Percentiles rank a stretch among this genome's conserved stretches.
phyloP scores from a whole-genome alignment of 2,888 invertebrate species.

The Brachynemurus nebulosus region DNA sequence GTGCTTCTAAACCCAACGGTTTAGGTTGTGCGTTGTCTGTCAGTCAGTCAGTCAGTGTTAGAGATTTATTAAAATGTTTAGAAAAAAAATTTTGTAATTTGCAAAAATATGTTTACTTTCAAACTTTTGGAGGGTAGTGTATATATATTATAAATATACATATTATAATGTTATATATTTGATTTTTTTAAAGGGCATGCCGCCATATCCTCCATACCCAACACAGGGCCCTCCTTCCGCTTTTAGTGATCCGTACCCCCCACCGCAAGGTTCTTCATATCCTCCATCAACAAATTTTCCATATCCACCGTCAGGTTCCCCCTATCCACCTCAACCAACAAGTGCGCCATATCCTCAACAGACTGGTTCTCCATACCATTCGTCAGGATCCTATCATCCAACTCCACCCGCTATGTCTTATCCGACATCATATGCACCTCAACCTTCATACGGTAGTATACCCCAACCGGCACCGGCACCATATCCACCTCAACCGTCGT shows the following conservation, averaged over 20 bases:
- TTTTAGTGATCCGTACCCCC: slow-evolving; percentile 16
- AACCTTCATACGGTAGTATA: slow-evolving; percentile 5
- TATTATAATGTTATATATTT: too few relatives aligned
- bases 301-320: slow-evolving; percentile 9
- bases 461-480: slow-evolving; percentile 12
- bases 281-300: slow-evolving; percentile 11
- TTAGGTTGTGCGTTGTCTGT: too few relatives aligned
- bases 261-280: slow-evolving; percentile 11
- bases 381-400: slow-evolving; percentile 3
- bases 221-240: slow-evolving; percentile 27
- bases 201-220: slow-evolving; percentile 31
- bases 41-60: too few relatives aligned
- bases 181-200: slow-evolving; percentile 7
- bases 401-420: slow-evolving; percentile 8
- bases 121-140: too few relatives aligned
- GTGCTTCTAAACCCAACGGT: too few relatives aligned
- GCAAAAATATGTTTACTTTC: too few relatives aligned
- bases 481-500: slow-evolving; percentile 9
- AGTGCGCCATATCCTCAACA: background rate
- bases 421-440: too few relatives aligned
- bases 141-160: too few relatives aligned
- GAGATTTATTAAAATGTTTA: too few relatives aligned
- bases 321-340: slow-evolving; percentile 5
- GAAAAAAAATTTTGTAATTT: too few relatives aligned
- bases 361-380: background rate